Base-by-base conservation (phyloP, 2,797 vertebrate genomes). In the Nothura maculosa region DNA sequence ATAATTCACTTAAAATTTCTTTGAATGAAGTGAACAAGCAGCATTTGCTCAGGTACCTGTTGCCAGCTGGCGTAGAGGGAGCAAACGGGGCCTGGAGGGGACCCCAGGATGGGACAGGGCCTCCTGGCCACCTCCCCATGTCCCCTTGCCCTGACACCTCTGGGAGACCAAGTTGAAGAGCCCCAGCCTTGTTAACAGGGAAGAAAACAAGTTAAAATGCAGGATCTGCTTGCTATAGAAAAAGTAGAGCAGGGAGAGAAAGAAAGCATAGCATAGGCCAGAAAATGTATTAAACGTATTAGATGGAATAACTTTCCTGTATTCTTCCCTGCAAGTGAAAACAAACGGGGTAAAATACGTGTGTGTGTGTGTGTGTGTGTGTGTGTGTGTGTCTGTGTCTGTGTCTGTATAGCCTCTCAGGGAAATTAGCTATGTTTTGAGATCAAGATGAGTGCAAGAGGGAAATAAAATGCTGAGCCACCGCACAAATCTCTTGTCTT, bases 391-490 rank as follows among this genome's bases (percentile, higher is more conserved):
- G 38, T 40, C 12, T 40, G 40, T 40, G 40, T 40, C 14, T 13
- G 40, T 40, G 5, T n/a, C 1, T 47, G 4, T 48, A 6, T n/a
- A 27, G 48, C n/a, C 66, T 61, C 63, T 28, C 10, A 2, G 60
- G 61, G 63, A 48, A 72, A 3, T 14, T 19, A 38, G 28, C 24
- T 61, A 61, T 81, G 34, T 45, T 90, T 81, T 76, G 43, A 87
- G 89, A 70, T 48, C 70, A 68, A 84, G 76, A 70, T 50, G 10
- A n/a, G 52, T n/a, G 48, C 76, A 85, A 73, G 62, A 63, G 82
- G 67, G 85, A 90, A 95, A 89, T 54, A 91, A 94, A 97, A 78
- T 69, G 89, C 90, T 94, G 80, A 93, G 91, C 84, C 74, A 93
- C 90, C 69, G 78, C 67, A 34, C 76, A 79, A 87, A 52, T 79